These are phyloP conservation scores for Nyctereutes procyonoides DNA, from an alignment of 2,113 vertebrate species.

Conservation along the genomic window DNA sequence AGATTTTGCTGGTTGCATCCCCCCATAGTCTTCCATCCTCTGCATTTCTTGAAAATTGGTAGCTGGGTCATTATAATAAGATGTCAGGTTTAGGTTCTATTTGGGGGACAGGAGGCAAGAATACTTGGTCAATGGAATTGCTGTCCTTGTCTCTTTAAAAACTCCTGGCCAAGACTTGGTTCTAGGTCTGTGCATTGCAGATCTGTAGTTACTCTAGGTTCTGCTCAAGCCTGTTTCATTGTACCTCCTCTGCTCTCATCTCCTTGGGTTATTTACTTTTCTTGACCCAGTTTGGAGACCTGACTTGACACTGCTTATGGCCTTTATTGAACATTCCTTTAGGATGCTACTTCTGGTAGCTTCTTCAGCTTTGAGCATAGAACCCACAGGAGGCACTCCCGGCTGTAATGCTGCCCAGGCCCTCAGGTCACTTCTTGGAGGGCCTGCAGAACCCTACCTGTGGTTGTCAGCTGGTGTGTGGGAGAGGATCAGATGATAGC, in stretches of 20 bases:
- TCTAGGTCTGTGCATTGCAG: neutral
- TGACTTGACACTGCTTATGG: neutral
- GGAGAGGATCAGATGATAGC: neutral
- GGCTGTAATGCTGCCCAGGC: neutral
- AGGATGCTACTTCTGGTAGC: neutral
- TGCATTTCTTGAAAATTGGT: neutral
- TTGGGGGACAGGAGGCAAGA: neutral
- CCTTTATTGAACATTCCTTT: neutral
- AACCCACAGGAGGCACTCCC: neutral
- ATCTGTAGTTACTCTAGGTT: neutral
- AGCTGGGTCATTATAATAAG: neutral
- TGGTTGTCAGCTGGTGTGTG: neutral
- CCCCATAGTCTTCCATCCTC: neutral
- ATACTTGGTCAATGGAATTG: neutral
- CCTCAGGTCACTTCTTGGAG: neutral
- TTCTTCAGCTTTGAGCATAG: neutral
- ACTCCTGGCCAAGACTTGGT: neutral
- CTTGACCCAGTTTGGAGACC: neutral
- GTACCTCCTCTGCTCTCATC: neutral
- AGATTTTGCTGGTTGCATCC: neutral
- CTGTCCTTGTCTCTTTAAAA: neutral
- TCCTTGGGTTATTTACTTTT: neutral
- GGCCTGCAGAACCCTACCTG: neutral
- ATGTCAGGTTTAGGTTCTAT: neutral
- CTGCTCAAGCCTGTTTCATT: neutral